Conservation (phyloP, 1,140 invertebrate genomes). For the Acarapis woodi region DNA sequence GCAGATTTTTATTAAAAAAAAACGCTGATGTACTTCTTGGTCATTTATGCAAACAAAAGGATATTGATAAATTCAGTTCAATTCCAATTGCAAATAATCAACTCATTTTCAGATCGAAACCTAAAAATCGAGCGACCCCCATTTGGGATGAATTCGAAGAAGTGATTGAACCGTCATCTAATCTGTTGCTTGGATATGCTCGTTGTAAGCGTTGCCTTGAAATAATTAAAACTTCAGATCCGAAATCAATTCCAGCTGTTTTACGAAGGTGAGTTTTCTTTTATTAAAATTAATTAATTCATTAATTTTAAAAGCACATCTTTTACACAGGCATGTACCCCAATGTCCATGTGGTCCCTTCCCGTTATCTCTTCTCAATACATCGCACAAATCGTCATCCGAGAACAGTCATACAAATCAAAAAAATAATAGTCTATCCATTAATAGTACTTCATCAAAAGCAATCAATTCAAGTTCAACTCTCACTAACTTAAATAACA, state of each 20-base stretch:
- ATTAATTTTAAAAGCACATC: too few relatives aligned
- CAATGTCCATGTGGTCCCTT: not conserved
- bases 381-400: too few relatives aligned
- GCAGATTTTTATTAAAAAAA: not conserved
- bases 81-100: not conserved
- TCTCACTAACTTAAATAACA: too few relatives aligned
- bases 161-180: not conserved
- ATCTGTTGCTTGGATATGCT: not conserved
- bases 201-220: not conserved
- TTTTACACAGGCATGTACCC: not conserved
- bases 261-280: too few relatives aligned
- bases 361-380: too few relatives aligned
- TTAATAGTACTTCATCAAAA: too few relatives aligned
- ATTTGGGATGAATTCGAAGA: conserved; percentile 2
- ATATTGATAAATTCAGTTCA: not conserved
- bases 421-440: too few relatives aligned
- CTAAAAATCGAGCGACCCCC: not conserved
- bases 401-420: too few relatives aligned
- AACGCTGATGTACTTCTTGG: not conserved
- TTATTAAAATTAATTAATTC: too few relatives aligned
- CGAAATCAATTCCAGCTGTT: not conserved
- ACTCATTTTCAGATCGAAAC: not conserved
- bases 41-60: not conserved
- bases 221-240: not conserved
- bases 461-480: too few relatives aligned